Evolutionary conservation across 2,797 vertebrate genomes (phyloP), one percentile per base, ranked within the genome.

Genomic region (Schizopygopsis malacanthus): DNA sequence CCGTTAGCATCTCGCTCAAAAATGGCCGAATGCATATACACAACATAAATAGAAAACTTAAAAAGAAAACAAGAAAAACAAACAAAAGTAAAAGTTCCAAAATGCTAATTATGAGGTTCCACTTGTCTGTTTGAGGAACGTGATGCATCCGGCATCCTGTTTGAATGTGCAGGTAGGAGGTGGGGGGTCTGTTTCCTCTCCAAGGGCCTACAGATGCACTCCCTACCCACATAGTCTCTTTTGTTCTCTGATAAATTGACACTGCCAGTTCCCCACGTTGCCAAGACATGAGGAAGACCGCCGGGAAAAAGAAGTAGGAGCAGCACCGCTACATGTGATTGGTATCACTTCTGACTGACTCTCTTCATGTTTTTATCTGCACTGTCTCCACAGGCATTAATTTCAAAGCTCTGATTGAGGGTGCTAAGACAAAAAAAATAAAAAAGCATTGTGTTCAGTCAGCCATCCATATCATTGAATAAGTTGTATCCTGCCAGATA

Each of bases 241-340:
- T 95, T 95, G 95, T 95, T 95, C 91, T 95, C 56, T 82, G 93
- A 93, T 94, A 94, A 95, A 95, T 95, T 95, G 93, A 95, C 93
- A 93, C 77, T 92, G 94, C 95, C 95, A 95, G 93, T 91, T 95
- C 94, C 93, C 93, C 93, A 94, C 92, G 85, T 92, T 93, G 92
- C 92, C 90, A 91, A 91, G 90, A 90, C 84, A 92, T 91, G 90
- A 90, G 90, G 91, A 90, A 93, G 93, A 93, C 94, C 93, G 91
- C 89, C 12, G 78, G 94, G 93, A 92, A 94, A 89, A 92, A 88
- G 89, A 90, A 90, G 92, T 91, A 93, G 92, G 93, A 93, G 92
- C 92, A 90, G 89, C 88, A 79, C 90, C 89, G 90, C 92, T 92
- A 85, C 90, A 91, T 88, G 85, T 87, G 87, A 94, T 93, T 90